These are phyloP conservation scores for Eupithecia subumbrata DNA, from an alignment of 2,888 invertebrate species.

Conservation along the genomic window DNA sequence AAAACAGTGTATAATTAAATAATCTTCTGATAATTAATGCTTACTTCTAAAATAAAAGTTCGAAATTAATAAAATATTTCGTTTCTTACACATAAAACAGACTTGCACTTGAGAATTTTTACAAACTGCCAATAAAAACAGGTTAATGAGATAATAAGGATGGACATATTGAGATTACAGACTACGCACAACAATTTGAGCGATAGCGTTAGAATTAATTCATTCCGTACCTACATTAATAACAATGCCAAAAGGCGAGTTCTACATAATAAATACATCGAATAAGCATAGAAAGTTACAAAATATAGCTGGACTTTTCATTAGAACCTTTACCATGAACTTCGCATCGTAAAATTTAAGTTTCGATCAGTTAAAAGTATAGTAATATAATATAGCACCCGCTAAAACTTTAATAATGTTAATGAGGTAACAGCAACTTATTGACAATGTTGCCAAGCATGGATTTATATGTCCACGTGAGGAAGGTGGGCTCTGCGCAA, in stretches of 20 bases:
- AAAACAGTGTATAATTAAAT: conserved; percentile 27
- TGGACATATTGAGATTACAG: conserved; percentile 7
- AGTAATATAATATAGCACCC: no score
- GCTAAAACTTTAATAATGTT: no score
- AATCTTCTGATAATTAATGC: conserved; percentile 27
- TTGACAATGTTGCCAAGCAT: background rate
- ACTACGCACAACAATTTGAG: conserved; percentile 2
- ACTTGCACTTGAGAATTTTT: background rate
- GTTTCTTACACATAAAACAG: background rate
- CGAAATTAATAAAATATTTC: conserved; percentile 3
- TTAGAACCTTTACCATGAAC: background rate
- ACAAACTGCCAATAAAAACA: background rate
- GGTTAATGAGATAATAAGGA: background rate
- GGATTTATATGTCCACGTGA: background rate
- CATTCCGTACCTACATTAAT: background rate
- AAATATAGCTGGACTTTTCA: background rate
- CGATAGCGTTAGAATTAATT: background rate
- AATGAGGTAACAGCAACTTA: background rate
- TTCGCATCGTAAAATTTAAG: background rate
- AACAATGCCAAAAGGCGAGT: conserved; percentile 47
- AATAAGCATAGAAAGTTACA: conserved; percentile 41
- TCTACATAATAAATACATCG: conserved; percentile 39
- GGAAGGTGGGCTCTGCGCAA: background rate
- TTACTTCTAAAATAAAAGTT: conserved; percentile 19
- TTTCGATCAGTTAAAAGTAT: no score